These are phyloP conservation scores for Trigoniulus corallinus DNA, from an alignment of 1,140 invertebrate species.

Conservation along the genomic window DNA sequence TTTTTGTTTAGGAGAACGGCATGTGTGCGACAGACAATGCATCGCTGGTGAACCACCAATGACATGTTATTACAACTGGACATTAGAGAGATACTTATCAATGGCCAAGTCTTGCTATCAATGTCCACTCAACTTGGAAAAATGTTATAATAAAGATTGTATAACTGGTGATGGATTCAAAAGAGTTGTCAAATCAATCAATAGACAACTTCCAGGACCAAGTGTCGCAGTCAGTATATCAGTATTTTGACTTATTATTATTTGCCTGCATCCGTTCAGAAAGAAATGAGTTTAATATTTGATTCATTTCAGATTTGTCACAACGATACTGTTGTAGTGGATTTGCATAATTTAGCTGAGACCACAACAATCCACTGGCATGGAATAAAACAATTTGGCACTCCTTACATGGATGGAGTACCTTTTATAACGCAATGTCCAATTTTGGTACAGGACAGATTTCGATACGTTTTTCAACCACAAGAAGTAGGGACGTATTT, in stretches of 20 bases:
- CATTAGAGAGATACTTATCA: background rate
- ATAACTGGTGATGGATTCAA: background rate
- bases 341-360: constrained; percentile 61
- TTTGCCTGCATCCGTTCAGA: background rate
- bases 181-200: background rate
- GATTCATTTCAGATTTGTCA: constrained; percentile 50
- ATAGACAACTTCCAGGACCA: background rate
- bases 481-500: constrained; percentile 19
- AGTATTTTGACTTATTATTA: background rate
- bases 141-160: background rate
- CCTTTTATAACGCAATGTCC: background rate
- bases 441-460: background rate
- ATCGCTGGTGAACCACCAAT: background rate
- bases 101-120: background rate
- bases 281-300: background rate
- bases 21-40: background rate
- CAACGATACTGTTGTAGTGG: constrained; percentile 67
- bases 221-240: background rate
- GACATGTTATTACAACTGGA: background rate
- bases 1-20: no score
- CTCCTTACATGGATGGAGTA: background rate
- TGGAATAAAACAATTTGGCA: constrained; percentile 47
- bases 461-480: constrained; percentile 13
- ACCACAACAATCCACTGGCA: constrained; percentile 75
- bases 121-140: background rate